Evolutionary conservation across 2,888 invertebrate species (phyloP).

Genomic region (Dendrolimus houi): DNA sequence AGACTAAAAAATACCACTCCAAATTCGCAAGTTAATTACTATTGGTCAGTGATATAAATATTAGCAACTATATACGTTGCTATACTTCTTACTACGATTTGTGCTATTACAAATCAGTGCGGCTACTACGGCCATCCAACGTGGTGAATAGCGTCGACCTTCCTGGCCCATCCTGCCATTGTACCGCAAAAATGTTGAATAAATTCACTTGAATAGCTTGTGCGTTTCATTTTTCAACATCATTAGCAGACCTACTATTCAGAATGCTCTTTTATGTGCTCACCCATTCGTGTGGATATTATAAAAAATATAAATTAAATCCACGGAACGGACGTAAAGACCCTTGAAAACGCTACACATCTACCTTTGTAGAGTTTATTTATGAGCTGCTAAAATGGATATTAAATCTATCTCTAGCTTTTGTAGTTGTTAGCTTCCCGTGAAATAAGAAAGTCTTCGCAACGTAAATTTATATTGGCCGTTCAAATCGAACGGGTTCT

Average conservation of each 20-base stretch:
- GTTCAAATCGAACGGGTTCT: neutral
- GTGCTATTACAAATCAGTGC: neutral
- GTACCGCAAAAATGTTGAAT: conserved; percentile 45
- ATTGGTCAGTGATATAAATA: too few species aligned
- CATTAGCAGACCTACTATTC: conserved; percentile 30
- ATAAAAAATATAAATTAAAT: neutral
- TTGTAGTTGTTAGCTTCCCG: neutral
- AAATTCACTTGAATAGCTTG: conserved; percentile 41
- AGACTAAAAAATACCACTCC: too few species aligned
- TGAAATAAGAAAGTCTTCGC: neutral
- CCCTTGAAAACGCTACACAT: too few species aligned
- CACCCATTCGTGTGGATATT: neutral
- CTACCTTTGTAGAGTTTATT: too few species aligned
- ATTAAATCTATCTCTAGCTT: neutral
- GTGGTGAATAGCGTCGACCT: conserved; percentile 57
- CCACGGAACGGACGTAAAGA: neutral
- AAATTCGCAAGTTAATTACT: too few species aligned
- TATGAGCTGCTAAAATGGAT: too few species aligned
- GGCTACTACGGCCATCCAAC: conserved; percentile 22
- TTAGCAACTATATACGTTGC: too few species aligned
- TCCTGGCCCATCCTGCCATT: conserved; percentile 61
- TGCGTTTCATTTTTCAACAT: conserved; percentile 46
- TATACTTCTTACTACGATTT: too few species aligned
- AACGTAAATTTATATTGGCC: neutral
- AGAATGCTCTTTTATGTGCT: conserved; percentile 4